Evolutionary conservation across 2,797 vertebrate species (phyloP).

Genomic region (Macroramphosus scolopax): DNA sequence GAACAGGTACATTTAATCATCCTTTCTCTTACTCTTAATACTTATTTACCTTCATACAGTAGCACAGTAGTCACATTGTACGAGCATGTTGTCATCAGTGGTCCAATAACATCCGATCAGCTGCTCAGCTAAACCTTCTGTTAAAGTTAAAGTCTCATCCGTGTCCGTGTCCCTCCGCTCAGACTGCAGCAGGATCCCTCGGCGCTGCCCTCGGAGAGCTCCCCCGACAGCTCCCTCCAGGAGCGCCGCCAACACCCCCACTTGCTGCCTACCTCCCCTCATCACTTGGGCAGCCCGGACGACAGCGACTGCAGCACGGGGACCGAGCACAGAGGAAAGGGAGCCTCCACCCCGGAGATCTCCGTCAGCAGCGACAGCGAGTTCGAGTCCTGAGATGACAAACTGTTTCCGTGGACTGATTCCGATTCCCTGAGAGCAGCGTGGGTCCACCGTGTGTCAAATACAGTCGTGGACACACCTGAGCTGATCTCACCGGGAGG

Average conservation of each 20-base stretch:
- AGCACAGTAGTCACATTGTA: too few species aligned
- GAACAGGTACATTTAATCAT: too few species aligned
- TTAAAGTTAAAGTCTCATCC: too few species aligned
- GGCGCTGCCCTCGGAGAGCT: conserved; percentile 64
- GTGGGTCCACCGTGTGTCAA: too few species aligned
- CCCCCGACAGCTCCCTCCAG: conserved; percentile 61
- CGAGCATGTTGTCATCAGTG: too few species aligned
- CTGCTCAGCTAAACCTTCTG: too few species aligned
- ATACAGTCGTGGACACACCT: conserved; percentile 21
- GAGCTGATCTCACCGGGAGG: conserved; percentile 17
- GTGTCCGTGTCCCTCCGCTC: too few species aligned
- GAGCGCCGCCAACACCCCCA: conserved; percentile 63
- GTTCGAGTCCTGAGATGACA: conserved; percentile 73
- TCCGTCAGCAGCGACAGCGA: conserved; percentile 83
- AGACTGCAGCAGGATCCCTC: conserved; percentile 78
- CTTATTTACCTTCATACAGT: too few species aligned
- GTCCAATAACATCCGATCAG: too few species aligned
- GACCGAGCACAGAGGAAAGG: conserved; percentile 57
- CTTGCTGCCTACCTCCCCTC: conserved; percentile 60
- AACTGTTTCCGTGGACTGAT: neutral
- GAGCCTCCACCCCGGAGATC: conserved; percentile 76
- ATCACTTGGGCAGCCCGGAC: conserved; percentile 69
- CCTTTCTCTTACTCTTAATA: too few species aligned
- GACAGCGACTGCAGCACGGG: conserved; percentile 78
- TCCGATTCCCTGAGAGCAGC: neutral